Evolutionary conservation across 2,888 invertebrate genomes (phyloP).

Genomic region (Cephus nigrinus): DNA sequence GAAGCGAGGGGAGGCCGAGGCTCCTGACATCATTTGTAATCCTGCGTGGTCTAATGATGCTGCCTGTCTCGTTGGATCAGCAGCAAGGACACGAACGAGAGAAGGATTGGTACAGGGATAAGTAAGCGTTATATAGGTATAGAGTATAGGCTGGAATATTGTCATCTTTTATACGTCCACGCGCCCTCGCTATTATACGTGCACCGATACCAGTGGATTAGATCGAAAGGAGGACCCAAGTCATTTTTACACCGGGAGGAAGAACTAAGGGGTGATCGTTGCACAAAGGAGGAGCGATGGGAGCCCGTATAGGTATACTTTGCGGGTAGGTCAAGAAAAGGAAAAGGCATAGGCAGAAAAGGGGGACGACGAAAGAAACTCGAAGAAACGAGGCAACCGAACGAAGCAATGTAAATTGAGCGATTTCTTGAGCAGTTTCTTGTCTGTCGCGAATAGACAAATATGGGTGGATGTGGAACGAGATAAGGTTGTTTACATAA

Average conservation of each 20-base stretch:
- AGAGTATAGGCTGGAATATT: too few species aligned
- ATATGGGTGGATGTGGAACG: constrained; percentile 20
- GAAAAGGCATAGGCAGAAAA: background rate
- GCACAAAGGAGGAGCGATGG: background rate
- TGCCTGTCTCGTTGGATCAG: constrained; percentile 41
- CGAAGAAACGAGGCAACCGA: background rate
- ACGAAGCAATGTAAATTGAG: constrained; percentile 1
- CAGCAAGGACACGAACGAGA: background rate
- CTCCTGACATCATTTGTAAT: constrained; percentile 51
- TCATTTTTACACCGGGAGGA: background rate
- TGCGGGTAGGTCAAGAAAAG: background rate
- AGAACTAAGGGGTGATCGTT: background rate
- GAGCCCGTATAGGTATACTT: background rate
- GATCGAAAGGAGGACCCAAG: background rate
- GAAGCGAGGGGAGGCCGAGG: constrained; percentile 20
- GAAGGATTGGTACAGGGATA: background rate
- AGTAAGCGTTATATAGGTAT: background rate
- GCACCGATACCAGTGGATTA: background rate
- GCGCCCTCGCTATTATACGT: background rate
- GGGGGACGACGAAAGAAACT: background rate
- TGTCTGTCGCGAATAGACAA: constrained; percentile 13
- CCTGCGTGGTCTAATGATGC: constrained; percentile 53
- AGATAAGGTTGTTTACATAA: constrained; percentile 22
- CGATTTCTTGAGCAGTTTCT: background rate
- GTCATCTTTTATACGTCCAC: background rate